Conservation (phyloP, 2,888 invertebrate species). For the Drosophila ustulata region DNA sequence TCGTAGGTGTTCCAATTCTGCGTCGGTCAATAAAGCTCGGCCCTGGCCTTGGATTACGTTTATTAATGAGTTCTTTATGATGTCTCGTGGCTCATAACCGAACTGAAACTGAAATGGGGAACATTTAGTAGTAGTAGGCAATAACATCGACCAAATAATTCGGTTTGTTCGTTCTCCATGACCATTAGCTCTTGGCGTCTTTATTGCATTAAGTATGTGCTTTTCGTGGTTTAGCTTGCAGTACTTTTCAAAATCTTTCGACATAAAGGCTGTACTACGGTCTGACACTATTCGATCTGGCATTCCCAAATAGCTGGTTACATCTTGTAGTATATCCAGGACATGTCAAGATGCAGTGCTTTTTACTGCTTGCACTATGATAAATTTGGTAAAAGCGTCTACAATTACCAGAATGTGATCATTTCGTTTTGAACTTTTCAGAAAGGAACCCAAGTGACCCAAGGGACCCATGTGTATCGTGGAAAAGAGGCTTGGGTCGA, state of each 20-base stretch:
- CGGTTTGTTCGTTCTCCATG: too few relatives aligned
- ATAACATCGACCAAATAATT: too few relatives aligned
- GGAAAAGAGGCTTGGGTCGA: slow-evolving; percentile 3
- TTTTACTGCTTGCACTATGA: not conserved
- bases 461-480: slow-evolving; percentile 14
- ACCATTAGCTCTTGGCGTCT: too few relatives aligned
- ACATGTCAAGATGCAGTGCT: not conserved
- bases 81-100: slow-evolving; percentile 5
- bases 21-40: slow-evolving; percentile 2
- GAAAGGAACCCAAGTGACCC: slow-evolving; percentile 20
- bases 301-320: not conserved
- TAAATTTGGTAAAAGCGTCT: slow-evolving; percentile 8
- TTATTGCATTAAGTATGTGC: too few relatives aligned
- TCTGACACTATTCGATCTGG: too few relatives aligned
- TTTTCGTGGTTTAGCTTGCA: too few relatives aligned
- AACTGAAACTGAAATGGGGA: slow-evolving; percentile 4
- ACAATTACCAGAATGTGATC: slow-evolving; percentile 5
- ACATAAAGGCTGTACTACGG: too few relatives aligned
- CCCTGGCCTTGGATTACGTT: slow-evolving; percentile 5
- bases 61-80: not conserved
- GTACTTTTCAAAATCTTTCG: too few relatives aligned
- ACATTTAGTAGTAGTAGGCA: slow-evolving; percentile 5
- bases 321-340: not conserved
- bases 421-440: slow-evolving; percentile 3
- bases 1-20: slow-evolving; percentile 3